phyloP scores from a whole-genome alignment of 2,888 invertebrate species.

The Orchestes rusci region DNA sequence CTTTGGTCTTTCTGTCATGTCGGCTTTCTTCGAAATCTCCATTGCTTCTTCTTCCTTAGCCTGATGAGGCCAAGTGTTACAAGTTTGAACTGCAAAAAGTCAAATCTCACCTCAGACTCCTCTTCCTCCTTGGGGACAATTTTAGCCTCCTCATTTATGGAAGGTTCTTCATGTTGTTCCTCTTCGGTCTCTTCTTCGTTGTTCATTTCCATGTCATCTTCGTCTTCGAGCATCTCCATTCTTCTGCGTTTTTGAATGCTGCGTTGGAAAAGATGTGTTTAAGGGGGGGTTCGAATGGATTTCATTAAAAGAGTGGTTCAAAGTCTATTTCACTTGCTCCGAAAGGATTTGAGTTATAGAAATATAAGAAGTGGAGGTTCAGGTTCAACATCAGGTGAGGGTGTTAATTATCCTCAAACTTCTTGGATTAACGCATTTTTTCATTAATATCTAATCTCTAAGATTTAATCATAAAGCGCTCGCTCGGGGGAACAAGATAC shows the following conservation, averaged over 20 bases:
- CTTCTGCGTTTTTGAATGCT: conserved; percentile 15
- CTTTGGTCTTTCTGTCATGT: conserved; percentile 32
- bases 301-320: not conserved
- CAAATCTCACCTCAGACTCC: conserved; percentile 50
- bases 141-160: not conserved
- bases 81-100: too few species aligned
- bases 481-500: too few species aligned
- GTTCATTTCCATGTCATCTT: conserved; percentile 29
- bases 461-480: too few species aligned
- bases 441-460: too few species aligned
- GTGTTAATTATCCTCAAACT: too few species aligned
- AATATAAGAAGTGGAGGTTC: too few species aligned
- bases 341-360: too few species aligned
- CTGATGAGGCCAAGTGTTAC: conserved; percentile 27
- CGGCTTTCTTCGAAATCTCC: conserved; percentile 1
- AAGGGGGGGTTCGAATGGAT: too few species aligned
- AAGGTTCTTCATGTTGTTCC: conserved; percentile 45
- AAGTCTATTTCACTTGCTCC: too few species aligned
- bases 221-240: conserved; percentile 38
- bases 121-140: conserved; percentile 38
- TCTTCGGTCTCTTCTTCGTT: conserved; percentile 33
- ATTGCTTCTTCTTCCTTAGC: conserved; percentile 42
- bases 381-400: too few species aligned
- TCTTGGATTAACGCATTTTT: too few species aligned
- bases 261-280: not conserved